These are phyloP conservation scores for Thelaira solivaga DNA, from an alignment of 2,888 invertebrate species.

Conservation along the genomic window DNA sequence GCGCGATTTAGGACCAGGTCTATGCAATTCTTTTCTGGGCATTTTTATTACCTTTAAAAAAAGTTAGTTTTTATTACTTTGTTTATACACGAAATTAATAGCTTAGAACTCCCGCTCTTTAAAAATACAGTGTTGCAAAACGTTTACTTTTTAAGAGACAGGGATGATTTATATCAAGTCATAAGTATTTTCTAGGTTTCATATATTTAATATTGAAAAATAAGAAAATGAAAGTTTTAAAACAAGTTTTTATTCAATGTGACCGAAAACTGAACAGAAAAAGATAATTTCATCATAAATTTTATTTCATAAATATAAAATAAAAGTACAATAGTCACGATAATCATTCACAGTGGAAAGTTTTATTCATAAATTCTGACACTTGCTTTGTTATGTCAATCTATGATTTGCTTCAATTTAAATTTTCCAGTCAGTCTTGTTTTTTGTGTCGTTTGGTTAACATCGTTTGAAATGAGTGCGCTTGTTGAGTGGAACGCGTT, in stretches of 20 bases:
- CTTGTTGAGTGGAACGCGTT: neutral
- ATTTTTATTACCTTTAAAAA: neutral
- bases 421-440: slow-evolving; percentile 39
- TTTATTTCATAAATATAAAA: too few relatives aligned
- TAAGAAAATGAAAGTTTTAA: too few relatives aligned
- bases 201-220: too few relatives aligned
- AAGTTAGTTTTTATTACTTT: neutral
- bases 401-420: slow-evolving; percentile 27
- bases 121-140: slow-evolving; percentile 9
- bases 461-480: neutral
- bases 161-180: too few relatives aligned
- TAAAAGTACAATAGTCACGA: too few relatives aligned
- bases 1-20: slow-evolving; percentile 7
- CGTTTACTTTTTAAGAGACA: neutral
- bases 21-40: neutral
- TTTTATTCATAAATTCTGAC: neutral
- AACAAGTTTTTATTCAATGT: too few relatives aligned
- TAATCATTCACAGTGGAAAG: too few relatives aligned
- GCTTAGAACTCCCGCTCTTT: neutral
- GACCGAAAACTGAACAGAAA: too few relatives aligned
- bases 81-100: neutral
- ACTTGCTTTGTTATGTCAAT: slow-evolving; percentile 31
- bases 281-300: too few relatives aligned
- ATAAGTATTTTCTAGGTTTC: neutral
- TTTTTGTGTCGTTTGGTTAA: slow-evolving; percentile 41